Base-by-base conservation (phyloP, 2,888 invertebrate species). In the Pollenia labialis region DNA sequence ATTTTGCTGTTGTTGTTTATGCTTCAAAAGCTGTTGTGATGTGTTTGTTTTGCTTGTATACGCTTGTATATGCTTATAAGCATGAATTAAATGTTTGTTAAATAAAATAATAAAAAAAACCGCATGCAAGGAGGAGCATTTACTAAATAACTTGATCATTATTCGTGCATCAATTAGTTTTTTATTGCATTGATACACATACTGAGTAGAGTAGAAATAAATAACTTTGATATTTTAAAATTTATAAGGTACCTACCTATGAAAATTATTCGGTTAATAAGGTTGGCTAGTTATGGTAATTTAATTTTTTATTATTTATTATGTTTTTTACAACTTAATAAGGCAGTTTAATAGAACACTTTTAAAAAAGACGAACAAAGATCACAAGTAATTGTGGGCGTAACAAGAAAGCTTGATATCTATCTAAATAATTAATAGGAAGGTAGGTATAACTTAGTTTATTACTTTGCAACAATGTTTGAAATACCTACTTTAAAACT, bases 81-180 rank as follows among this genome's bases (percentile, higher is more conserved):
- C 84, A 80, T 80, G 76, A 82, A 54, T 62, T 71, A 52, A 76
- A 82, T 82, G 42, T 62, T 75, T 74, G 32, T n/a, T 60, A 1
- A 42, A 54, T 40, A 23, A 54, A 46, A 18, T 64, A 18, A 8
- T 42, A 6, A 6, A 71, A 71, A 32, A n/a, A 50, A 23, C 32
- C 1, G 10, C 2, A 64, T 12, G 16, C 23, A 52, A 69, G 81
- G 52, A 76, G 54, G 76, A 56, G 40, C 66, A 84, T 81, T 84
- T 77, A 23, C 50, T 60, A 62, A 87, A 87, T 87, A 87, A 81
- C 87, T 87, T 84, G 81, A 87, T 87, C 87, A 87, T 81, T 84
- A 74, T 74, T 87, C 87, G 84, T 87, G 84, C 77, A 87, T 87
- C 87, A 87, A 87, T 87, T 87, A 83, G 86, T 74, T 62, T 54